These are phyloP conservation scores for Xestobium rufovillosum DNA, from an alignment of 2,888 invertebrate genomes.

Conservation along the genomic window DNA sequence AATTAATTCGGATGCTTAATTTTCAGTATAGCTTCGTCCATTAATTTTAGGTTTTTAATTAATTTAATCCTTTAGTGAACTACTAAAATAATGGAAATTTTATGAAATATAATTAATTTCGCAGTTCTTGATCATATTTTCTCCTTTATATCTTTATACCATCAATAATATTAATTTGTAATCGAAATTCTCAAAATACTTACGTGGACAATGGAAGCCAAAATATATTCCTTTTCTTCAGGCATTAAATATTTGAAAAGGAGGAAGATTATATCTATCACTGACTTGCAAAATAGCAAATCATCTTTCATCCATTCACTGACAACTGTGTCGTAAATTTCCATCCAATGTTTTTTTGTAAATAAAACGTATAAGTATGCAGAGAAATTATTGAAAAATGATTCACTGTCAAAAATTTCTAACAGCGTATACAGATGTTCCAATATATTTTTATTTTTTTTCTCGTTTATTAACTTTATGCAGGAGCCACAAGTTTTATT, in stretches of 20 bases:
- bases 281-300: conserved; percentile 46
- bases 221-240: conserved; percentile 48
- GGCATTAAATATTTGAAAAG: conserved; percentile 49
- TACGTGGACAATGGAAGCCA: conserved; percentile 53
- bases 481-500: conserved; percentile 47
- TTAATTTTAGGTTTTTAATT: not conserved
- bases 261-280: conserved; percentile 58
- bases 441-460: conserved; percentile 45
- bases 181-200: conserved; percentile 23
- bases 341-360: conserved; percentile 11
- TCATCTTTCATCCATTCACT: conserved; percentile 48
- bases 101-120: no score
- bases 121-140: no score
- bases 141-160: no score
- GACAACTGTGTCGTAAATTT: conserved; percentile 42
- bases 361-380: not conserved
- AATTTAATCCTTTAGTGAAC: not conserved
- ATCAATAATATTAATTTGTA: conserved; percentile 6
- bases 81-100: no score
- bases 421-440: conserved; percentile 49
- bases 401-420: conserved; percentile 48
- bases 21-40: no score
- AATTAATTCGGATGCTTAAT: no score
- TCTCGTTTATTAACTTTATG: conserved; percentile 47
- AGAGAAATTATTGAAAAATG: conserved; percentile 31